Percentiles rank a stretch among this genome's conserved stretches.
These are phyloP conservation scores for Cryptotis parvus DNA, from an alignment of 2,113 vertebrate genomes.

Conservation along the genomic window DNA sequence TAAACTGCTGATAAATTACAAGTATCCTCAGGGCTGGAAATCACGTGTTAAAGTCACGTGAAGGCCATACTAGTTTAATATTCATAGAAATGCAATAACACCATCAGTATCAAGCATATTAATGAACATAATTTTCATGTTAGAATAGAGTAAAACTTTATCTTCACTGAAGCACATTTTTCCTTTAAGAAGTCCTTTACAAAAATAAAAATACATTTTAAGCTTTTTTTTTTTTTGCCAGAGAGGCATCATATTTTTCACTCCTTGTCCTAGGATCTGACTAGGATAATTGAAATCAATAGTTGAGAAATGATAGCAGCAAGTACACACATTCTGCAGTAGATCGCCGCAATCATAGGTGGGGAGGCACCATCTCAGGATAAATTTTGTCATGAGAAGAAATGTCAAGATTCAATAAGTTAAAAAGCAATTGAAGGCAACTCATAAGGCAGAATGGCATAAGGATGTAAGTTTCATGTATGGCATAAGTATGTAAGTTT, in stretches of 20 bases:
- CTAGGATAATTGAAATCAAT: conserved; percentile 74
- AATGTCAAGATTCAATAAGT: conserved; percentile 3
- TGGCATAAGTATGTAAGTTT: neutral
- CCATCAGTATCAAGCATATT: neutral
- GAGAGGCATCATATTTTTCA: conserved; percentile 59
- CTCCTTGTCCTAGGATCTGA: conserved; percentile 61
- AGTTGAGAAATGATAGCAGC: conserved; percentile 66
- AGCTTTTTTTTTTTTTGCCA: neutral
- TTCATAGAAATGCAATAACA: neutral
- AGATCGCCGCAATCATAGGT: neutral
- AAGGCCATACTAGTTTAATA: neutral
- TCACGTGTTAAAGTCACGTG: neutral
- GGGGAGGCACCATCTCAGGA: neutral
- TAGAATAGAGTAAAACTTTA: conserved; percentile 29
- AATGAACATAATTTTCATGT: neutral
- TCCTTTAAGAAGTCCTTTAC: conserved; percentile 27
- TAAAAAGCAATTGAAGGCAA: conserved; percentile 1
- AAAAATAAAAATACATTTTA: neutral
- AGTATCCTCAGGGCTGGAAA: neutral
- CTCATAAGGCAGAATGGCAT: conserved; percentile 4
- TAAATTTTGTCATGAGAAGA: conserved; percentile 5
- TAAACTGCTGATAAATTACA: conserved; percentile 32
- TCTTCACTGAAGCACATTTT: neutral
- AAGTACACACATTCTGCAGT: neutral
- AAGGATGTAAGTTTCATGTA: neutral